Percentiles rank a stretch among this genome's conserved stretches.
Evolutionary conservation across 35 echinoderm and acorn worm genomes (phyloP).

Genomic region (Lytechinus pictus): DNA sequence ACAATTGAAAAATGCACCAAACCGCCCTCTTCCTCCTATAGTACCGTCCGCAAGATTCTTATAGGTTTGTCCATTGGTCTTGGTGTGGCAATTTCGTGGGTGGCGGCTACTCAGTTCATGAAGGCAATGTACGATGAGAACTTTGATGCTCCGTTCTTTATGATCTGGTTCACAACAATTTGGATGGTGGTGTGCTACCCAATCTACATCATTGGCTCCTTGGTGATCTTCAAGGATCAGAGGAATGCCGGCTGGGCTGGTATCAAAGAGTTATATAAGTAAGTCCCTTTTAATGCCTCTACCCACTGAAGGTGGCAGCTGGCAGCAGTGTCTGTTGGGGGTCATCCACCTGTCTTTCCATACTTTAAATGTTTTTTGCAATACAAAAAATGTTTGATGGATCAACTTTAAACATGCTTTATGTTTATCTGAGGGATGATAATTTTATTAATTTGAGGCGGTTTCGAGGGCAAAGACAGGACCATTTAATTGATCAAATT

Average conservation of each 20-base stretch:
- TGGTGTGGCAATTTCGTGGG: constrained; percentile 91
- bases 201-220: constrained; percentile 73
- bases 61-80: constrained; percentile 82
- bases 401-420: too few species aligned
- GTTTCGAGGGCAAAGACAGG: too few species aligned
- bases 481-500: too few species aligned
- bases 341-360: too few species aligned
- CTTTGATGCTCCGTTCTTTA: constrained; percentile 91
- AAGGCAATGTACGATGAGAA: constrained; percentile 80
- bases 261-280: constrained; percentile 63
- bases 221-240: constrained; percentile 61
- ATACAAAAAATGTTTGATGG: too few species aligned
- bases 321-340: too few species aligned
- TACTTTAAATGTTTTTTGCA: too few species aligned
- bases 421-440: too few species aligned
- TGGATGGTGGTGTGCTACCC: constrained; percentile 96
- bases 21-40: not conserved
- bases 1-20: not conserved
- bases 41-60: constrained; percentile 57
- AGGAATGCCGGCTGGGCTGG: constrained; percentile 62
- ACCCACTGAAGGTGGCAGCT: too few species aligned
- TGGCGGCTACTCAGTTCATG: constrained; percentile 84
- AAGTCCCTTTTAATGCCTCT: constrained; percentile 9
- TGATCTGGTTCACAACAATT: constrained; percentile 87
- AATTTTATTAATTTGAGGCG: too few species aligned